Conservation (phyloP, 2,888 invertebrate species). For the Hartigia nigra region DNA sequence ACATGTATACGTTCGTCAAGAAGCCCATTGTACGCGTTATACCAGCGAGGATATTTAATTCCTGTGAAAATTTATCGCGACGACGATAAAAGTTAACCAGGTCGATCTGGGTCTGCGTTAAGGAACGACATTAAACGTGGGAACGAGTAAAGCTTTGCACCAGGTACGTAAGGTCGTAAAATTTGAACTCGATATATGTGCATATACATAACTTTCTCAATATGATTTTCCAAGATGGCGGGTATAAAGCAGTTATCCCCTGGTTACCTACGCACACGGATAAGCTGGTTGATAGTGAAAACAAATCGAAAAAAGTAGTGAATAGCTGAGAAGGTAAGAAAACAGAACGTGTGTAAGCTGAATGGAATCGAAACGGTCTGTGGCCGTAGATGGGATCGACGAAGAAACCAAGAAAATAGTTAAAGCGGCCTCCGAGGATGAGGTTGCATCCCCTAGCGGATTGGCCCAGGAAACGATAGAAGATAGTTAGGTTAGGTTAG, state of each 20-base stretch:
- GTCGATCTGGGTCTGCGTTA: not conserved
- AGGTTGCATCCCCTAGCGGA: not conserved
- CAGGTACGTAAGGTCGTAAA: not conserved
- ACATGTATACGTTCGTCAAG: not conserved
- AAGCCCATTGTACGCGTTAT: not conserved
- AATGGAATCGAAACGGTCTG: not conserved
- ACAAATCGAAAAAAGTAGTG: not conserved
- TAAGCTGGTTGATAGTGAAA: not conserved
- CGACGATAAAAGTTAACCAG: not conserved
- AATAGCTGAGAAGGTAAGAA: not conserved
- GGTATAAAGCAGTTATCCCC: not conserved
- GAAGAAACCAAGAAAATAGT: not conserved
- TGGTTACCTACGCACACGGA: not conserved
- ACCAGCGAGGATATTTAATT: not conserved
- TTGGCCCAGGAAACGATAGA: not conserved
- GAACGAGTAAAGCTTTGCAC: not conserved
- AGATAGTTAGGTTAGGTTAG: not conserved
- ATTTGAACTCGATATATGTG: not conserved
- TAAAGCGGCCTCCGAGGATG: not conserved
- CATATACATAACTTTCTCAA: not conserved
- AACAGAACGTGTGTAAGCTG: not conserved
- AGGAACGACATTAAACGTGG: not conserved
- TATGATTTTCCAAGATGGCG: not conserved
- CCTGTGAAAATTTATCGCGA: not conserved
- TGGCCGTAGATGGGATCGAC: not conserved